Conservation (phyloP, 2,888 invertebrate genomes). For the Bruchidius siliquastri region DNA sequence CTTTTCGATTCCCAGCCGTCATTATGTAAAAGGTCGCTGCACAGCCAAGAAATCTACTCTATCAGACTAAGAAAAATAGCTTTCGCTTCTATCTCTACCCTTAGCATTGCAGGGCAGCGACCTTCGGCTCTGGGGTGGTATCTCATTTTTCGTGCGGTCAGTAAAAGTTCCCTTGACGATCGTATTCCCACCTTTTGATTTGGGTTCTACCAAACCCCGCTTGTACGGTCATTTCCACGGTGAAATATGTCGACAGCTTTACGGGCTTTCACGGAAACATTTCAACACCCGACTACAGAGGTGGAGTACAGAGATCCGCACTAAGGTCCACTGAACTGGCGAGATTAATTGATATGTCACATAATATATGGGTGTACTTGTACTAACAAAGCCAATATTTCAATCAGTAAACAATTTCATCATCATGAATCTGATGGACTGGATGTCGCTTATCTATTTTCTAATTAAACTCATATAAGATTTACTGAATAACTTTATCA, state of each 20-base stretch:
- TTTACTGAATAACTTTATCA: no score
- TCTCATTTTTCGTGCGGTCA: constrained; percentile 32
- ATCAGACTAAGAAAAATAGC: constrained; percentile 1
- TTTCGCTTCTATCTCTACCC: background rate
- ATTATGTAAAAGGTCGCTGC: background rate
- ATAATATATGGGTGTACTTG: no score
- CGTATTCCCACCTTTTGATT: constrained; percentile 25
- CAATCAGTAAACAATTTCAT: no score
- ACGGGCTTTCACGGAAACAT: background rate
- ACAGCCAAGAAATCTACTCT: background rate
- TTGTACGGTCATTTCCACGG: background rate
- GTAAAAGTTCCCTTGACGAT: constrained; percentile 37
- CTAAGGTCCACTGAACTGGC: background rate
- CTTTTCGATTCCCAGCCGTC: background rate
- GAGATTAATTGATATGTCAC: no score
- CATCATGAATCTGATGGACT: no score
- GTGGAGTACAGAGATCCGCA: background rate
- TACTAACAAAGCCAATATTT: no score
- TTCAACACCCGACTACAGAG: background rate
- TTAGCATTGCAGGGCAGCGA: background rate
- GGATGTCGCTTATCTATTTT: no score
- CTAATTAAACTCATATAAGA: no score
- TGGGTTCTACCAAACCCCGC: background rate
- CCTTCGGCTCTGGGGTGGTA: constrained; percentile 5
- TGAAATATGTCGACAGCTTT: background rate